Evolutionary conservation across 1,140 invertebrate genomes (phyloP).

Genomic region (Cydia strobilella): DNA sequence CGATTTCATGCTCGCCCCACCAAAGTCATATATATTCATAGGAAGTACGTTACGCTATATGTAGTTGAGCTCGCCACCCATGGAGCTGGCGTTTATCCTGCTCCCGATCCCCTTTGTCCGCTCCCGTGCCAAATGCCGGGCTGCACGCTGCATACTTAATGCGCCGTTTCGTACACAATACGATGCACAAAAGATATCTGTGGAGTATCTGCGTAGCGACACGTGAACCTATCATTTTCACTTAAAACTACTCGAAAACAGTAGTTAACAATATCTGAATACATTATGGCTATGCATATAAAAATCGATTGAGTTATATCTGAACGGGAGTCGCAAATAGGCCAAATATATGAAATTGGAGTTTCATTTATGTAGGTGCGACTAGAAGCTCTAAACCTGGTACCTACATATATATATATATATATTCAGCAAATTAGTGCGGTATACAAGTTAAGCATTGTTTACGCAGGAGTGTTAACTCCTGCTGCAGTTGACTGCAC

Average conservation of each 20-base stretch:
- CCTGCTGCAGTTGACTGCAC: too few relatives aligned
- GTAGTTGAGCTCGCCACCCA: constrained; percentile 6
- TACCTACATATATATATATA: too few relatives aligned
- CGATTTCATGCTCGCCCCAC: too few relatives aligned
- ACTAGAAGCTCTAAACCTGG: too few relatives aligned
- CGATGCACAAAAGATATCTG: constrained; percentile 11
- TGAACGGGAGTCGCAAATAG: too few relatives aligned
- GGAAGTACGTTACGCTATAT: background rate
- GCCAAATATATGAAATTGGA: background rate
- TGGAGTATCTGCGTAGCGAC: background rate
- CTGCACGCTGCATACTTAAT: constrained; percentile 13
- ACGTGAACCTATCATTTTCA: background rate
- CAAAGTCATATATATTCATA: background rate
- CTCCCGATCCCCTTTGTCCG: constrained; percentile 17
- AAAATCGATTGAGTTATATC: too few relatives aligned
- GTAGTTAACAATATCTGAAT: background rate
- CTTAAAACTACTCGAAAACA: background rate
- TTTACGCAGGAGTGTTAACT: too few relatives aligned
- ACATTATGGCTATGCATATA: too few relatives aligned
- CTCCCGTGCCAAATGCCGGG: constrained; percentile 15
- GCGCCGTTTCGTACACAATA: constrained; percentile 2
- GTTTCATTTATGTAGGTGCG: too few relatives aligned
- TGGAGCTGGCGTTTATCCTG: constrained; percentile 20
- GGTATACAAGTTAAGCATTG: too few relatives aligned
- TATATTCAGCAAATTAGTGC: too few relatives aligned